phyloP scores from a whole-genome alignment of 2,113 vertebrate genomes.

The Sinosuthora webbiana region DNA sequence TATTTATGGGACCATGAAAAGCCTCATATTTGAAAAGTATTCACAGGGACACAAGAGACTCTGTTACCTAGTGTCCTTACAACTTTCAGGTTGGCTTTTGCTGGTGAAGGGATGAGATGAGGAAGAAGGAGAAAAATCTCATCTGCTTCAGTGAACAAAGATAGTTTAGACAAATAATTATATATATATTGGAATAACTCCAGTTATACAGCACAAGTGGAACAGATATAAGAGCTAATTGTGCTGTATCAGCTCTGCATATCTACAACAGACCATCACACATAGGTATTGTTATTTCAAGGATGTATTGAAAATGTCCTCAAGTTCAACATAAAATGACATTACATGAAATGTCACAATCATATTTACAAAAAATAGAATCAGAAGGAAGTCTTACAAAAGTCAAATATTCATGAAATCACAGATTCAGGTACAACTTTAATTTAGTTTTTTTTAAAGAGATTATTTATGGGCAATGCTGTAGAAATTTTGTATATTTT shows the following conservation, averaged over 20 bases:
- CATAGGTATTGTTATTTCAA: background rate
- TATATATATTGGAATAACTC: background rate
- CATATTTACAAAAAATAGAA: background rate
- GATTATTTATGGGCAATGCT: background rate
- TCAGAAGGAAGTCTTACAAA: background rate
- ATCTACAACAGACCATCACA: background rate
- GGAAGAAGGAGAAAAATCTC: background rate
- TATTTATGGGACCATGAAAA: background rate
- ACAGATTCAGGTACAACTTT: background rate
- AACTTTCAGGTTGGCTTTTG: background rate
- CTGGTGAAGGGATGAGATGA: background rate
- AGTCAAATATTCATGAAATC: background rate
- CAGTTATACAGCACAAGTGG: background rate
- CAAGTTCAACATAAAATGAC: background rate
- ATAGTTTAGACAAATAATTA: background rate
- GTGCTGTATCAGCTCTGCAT: background rate
- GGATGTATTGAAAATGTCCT: background rate
- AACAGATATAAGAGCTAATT: background rate
- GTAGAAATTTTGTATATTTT: background rate
- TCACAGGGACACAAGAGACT: background rate
- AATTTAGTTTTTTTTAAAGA: background rate
- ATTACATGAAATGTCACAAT: background rate
- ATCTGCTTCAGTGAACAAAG: background rate
- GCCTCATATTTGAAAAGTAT: background rate
- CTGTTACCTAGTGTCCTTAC: background rate